A percentile compares a stretch with the other conserved stretches of the same genome.
Conservation (phyloP, 2,113 vertebrate species). For the Otus sunia region DNA sequence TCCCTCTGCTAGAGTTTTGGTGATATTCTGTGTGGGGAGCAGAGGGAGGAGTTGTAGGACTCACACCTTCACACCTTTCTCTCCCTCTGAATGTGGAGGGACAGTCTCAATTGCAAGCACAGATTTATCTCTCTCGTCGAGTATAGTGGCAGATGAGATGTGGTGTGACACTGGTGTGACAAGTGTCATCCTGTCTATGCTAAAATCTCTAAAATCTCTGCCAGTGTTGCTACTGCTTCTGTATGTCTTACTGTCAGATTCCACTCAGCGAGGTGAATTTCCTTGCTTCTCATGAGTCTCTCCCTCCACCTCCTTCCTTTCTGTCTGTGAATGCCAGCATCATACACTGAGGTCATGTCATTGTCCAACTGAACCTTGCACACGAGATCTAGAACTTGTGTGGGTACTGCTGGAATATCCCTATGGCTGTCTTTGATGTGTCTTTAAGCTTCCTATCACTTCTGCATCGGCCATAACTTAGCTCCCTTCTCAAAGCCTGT, state of each 20-base stretch:
- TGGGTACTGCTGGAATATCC: neutral
- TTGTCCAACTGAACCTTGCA: neutral
- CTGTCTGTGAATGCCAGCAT: neutral
- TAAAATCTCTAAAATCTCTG: neutral
- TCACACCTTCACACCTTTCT: neutral
- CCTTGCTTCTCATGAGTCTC: neutral
- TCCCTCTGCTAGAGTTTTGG: neutral
- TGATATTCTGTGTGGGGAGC: neutral
- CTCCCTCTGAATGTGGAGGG: neutral
- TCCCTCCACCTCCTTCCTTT: neutral
- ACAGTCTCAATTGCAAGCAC: neutral
- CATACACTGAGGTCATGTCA: neutral
- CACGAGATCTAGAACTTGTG: neutral
- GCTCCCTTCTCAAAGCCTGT: neutral
- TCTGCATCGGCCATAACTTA: neutral
- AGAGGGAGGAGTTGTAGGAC: neutral
- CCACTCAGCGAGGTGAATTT: neutral
- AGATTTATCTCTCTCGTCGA: neutral
- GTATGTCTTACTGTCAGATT: neutral
- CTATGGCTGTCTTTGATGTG: neutral
- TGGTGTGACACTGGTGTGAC: neutral
- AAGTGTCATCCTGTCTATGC: neutral
- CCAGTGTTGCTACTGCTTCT: neutral
- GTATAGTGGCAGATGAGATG: neutral
- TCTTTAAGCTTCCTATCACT: neutral